A percentile compares a stretch with the other conserved stretches of the same genome.
Conservation (phyloP, 2,888 invertebrate species). For the Ochropleura plecta region DNA sequence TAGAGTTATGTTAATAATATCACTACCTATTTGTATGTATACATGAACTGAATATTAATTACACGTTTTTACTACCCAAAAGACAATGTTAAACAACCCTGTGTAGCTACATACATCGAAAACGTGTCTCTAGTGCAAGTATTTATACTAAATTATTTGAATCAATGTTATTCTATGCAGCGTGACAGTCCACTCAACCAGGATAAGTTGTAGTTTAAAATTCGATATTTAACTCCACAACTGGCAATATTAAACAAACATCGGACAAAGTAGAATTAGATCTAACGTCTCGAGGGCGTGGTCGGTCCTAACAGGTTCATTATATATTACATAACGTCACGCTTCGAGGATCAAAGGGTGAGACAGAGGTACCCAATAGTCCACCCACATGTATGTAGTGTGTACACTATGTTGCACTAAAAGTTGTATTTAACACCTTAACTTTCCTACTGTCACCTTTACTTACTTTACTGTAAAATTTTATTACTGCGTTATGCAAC, state of each 20-base stretch:
- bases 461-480: neutral
- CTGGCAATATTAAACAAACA: conserved; percentile 10
- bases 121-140: conserved; percentile 23
- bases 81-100: conserved; percentile 52
- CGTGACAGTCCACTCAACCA: neutral
- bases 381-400: too few relatives aligned
- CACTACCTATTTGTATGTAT: neutral
- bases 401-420: neutral
- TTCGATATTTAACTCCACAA: neutral
- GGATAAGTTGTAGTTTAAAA: neutral
- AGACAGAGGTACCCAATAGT: too few relatives aligned
- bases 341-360: too few relatives aligned
- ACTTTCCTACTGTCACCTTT: neutral
- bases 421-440: neutral
- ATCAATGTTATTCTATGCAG: conserved; percentile 7
- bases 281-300: neutral
- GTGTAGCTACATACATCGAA: conserved; percentile 28
- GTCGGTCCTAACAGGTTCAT: neutral
- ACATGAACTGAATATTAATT: conserved; percentile 13
- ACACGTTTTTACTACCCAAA: conserved; percentile 30
- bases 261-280: neutral
- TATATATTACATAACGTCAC: neutral
- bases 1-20: neutral
- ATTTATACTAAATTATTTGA: conserved; percentile 11
- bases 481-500: neutral